Evolutionary conservation across 2,113 vertebrate genomes (phyloP).

Genomic region (Dolichotis patagonum): DNA sequence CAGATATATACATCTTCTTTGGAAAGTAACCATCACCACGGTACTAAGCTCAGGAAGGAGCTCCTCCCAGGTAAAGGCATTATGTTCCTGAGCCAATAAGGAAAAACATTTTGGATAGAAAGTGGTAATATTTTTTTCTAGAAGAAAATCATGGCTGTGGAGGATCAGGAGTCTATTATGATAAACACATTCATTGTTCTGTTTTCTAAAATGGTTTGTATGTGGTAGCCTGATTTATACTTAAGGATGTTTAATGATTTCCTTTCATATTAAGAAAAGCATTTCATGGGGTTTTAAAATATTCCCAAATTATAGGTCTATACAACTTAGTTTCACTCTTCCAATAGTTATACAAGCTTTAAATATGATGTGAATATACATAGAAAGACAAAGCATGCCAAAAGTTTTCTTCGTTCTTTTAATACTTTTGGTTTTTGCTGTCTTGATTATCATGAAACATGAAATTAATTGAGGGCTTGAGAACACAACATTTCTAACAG

Average conservation of each 20-base stretch:
- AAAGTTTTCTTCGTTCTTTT: neutral
- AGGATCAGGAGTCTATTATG: neutral
- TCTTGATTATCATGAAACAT: slow-evolving; percentile 60
- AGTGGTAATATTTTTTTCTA: neutral
- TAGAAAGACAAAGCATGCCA: neutral
- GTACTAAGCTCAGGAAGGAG: neutral
- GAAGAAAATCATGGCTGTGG: neutral
- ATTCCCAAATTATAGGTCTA: neutral
- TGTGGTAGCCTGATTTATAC: neutral
- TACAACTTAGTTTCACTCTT: neutral
- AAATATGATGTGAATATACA: neutral
- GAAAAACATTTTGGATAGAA: neutral
- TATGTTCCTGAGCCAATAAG: neutral
- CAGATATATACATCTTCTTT: neutral
- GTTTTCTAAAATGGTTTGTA: neutral
- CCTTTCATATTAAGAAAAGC: neutral
- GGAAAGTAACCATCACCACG: neutral
- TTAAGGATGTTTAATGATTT: neutral
- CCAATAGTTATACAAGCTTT: neutral
- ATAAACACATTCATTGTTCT: neutral
- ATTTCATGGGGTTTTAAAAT: neutral
- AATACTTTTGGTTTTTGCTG: slow-evolving; percentile 3
- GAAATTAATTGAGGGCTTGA: slow-evolving; percentile 9
- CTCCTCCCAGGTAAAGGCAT: neutral
- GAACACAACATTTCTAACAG: neutral